Percentiles rank a stretch among this genome's conserved stretches.
These are phyloP conservation scores for Corythornis cristatus DNA, from an alignment of 2,113 vertebrate species.

Conservation along the genomic window DNA sequence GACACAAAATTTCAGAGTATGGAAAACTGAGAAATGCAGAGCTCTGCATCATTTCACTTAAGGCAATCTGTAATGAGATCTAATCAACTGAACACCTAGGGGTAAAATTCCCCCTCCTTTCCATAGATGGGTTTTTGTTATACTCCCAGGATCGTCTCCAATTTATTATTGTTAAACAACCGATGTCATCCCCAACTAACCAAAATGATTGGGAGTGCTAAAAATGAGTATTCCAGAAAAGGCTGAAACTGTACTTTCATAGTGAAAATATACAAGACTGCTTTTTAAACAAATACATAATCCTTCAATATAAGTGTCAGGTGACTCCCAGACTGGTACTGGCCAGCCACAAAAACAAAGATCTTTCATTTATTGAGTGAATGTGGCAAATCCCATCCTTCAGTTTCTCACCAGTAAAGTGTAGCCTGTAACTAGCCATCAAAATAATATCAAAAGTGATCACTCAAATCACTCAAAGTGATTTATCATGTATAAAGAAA, in stretches of 20 bases:
- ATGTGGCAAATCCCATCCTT: neutral
- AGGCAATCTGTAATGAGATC: slow-evolving; percentile 9
- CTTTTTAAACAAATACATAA: neutral
- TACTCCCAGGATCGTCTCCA: neutral
- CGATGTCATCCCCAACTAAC: neutral
- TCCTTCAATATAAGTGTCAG: neutral
- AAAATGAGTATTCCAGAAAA: neutral
- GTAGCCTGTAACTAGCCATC: neutral
- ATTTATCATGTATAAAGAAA: neutral
- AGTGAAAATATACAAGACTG: neutral
- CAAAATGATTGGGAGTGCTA: neutral
- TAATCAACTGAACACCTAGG: slow-evolving; percentile 30
- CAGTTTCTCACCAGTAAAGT: neutral
- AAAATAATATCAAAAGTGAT: too few species aligned
- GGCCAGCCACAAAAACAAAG: neutral
- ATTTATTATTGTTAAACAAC: slow-evolving; percentile 33
- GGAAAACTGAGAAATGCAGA: slow-evolving; percentile 12
- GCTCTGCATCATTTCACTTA: slow-evolving; percentile 20
- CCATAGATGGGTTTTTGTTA: neutral
- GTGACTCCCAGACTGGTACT: neutral
- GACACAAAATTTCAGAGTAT: slow-evolving; percentile 7
- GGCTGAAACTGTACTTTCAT: neutral
- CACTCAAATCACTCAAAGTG: neutral
- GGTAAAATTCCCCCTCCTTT: neutral
- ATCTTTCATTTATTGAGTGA: neutral